Conservation (phyloP, 2,797 vertebrate genomes). For the Neosilurus hyrtlii region DNA sequence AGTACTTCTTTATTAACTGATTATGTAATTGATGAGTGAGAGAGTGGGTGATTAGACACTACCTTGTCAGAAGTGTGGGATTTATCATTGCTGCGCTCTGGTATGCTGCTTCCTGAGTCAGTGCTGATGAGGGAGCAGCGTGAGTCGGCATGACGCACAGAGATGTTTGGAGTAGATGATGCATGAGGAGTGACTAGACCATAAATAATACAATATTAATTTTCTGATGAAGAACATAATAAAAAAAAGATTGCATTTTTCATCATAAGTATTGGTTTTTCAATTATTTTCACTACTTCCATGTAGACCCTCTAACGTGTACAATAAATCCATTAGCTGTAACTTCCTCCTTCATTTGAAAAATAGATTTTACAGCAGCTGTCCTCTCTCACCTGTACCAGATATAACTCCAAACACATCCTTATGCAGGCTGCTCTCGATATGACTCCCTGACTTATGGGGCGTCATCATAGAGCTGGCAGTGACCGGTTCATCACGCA, state of each 20-base stretch:
- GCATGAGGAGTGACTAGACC: constrained; percentile 85
- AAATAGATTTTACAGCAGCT: not conserved
- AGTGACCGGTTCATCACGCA: constrained; percentile 80
- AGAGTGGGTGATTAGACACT: constrained; percentile 29
- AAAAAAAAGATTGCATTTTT: not conserved
- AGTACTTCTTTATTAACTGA: not conserved
- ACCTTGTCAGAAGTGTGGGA: constrained; percentile 94
- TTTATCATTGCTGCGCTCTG: constrained; percentile 86
- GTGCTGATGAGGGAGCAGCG: constrained; percentile 94
- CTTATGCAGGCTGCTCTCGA: constrained; percentile 90
- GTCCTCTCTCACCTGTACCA: constrained; percentile 80
- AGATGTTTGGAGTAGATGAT: constrained; percentile 86
- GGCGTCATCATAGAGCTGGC: constrained; percentile 82
- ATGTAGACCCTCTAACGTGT: not conserved
- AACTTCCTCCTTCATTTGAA: not conserved
- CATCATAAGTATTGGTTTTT: not conserved
- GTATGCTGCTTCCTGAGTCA: constrained; percentile 87
- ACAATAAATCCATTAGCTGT: not conserved
- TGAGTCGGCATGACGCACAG: constrained; percentile 87
- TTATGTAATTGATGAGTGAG: not conserved
- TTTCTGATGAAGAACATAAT: not conserved
- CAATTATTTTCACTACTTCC: not conserved
- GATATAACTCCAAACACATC: constrained; percentile 94
- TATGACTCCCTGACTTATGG: constrained; percentile 80
- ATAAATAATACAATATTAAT: not conserved